phyloP scores from a whole-genome alignment of 2,113 vertebrate species.

The Dicentrarchus labrax region DNA sequence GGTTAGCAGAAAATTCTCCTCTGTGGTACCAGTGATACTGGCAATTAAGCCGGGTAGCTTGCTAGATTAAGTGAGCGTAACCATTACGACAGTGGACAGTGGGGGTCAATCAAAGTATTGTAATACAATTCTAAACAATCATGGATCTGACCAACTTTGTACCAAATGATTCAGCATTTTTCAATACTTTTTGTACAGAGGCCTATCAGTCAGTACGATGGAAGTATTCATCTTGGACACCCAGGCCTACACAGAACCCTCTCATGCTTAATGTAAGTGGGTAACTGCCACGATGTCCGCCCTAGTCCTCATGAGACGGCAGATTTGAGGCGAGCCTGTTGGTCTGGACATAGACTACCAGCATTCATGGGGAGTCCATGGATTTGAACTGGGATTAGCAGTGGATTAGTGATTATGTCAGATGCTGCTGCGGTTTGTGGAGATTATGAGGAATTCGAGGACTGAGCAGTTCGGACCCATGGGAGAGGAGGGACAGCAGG shows the following conservation, averaged over 20 bases:
- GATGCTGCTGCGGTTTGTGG: constrained; percentile 56
- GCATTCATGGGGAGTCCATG: constrained; percentile 40
- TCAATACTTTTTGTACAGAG: not conserved
- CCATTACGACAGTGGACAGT: no score
- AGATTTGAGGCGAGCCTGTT: constrained; percentile 24
- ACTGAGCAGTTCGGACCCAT: not conserved
- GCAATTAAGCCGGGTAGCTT: no score
- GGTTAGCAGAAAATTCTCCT: not conserved
- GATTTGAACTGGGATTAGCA: constrained; percentile 70
- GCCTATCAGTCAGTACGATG: not conserved
- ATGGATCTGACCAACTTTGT: not conserved
- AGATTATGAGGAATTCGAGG: constrained; percentile 67
- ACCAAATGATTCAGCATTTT: not conserved
- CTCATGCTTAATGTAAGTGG: not conserved
- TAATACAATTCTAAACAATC: no score
- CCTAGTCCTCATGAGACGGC: constrained; percentile 23
- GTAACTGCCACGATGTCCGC: not conserved
- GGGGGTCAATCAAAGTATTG: no score
- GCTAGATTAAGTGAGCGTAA: no score
- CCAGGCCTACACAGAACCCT: not conserved
- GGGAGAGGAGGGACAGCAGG: not conserved
- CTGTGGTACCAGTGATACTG: not conserved
- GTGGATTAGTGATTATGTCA: constrained; percentile 72
- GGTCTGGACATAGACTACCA: constrained; percentile 32
- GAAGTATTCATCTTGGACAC: not conserved